Conservation (phyloP, 1,140 invertebrate species). For the Musca domestica region DNA sequence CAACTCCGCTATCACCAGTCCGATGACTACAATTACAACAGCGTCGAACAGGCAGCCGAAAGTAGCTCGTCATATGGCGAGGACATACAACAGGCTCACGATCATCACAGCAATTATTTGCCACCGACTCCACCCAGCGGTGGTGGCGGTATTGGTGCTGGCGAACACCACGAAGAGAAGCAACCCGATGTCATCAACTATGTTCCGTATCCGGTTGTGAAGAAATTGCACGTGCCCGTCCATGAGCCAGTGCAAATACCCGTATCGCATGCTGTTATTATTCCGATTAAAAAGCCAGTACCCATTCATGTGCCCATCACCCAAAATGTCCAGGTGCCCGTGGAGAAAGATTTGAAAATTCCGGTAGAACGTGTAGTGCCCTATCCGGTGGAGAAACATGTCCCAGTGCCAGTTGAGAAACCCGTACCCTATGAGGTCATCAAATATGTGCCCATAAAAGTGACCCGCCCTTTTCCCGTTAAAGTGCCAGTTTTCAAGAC, state of each 20-base stretch:
- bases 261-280: conserved; percentile 68
- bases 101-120: conserved; percentile 26
- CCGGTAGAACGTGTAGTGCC: conserved; percentile 72
- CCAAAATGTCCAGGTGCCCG: conserved; percentile 67
- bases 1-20: conserved; percentile 32
- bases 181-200: conserved; percentile 66
- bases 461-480: conserved; percentile 71
- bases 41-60: conserved; percentile 33
- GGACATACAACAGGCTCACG: conserved; percentile 18
- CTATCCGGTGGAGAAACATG: conserved; percentile 69
- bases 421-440: conserved; percentile 68
- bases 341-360: conserved; percentile 69
- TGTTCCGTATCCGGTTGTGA: conserved; percentile 65
- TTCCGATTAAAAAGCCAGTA: conserved; percentile 70
- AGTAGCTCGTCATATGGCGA: conserved; percentile 27
- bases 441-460: conserved; percentile 69
- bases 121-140: conserved; percentile 8
- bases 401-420: conserved; percentile 72
- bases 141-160: too few relatives aligned
- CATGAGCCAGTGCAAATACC: conserved; percentile 65
- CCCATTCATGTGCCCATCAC: conserved; percentile 72
- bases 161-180: not conserved
- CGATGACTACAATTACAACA: conserved; percentile 32
- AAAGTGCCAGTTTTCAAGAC: conserved; percentile 75
- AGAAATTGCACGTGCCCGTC: conserved; percentile 67